Conservation (phyloP, 2,113 vertebrate species). For the Rhegmatorhina hoffmannsi region DNA sequence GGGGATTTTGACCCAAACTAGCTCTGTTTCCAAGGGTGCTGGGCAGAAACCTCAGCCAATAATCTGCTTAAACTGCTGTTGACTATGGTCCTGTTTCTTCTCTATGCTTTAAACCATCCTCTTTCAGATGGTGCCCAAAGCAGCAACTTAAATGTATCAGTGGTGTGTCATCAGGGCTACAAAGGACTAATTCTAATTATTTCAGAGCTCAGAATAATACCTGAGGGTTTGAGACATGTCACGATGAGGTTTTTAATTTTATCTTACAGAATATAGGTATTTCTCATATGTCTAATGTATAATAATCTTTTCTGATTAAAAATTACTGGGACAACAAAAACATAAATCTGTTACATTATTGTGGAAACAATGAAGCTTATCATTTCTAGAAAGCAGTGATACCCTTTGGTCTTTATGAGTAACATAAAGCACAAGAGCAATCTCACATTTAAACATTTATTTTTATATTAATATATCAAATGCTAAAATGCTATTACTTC, state of each 20-base stretch:
- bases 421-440: not conserved
- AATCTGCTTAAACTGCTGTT: not conserved
- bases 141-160: not conserved
- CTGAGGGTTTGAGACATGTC: not conserved
- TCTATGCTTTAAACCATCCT: not conserved
- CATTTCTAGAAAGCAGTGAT: not conserved
- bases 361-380: not conserved
- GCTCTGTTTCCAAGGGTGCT: not conserved
- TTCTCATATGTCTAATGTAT: not conserved
- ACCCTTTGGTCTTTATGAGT: not conserved
- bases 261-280: not conserved
- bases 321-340: not conserved
- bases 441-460: not conserved
- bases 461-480: not conserved
- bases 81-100: not conserved
- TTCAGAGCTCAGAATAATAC: not conserved
- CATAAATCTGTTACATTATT: not conserved
- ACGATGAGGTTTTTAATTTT: not conserved
- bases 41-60: not conserved
- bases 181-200: not conserved
- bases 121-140: not conserved
- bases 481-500: not conserved
- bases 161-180: not conserved
- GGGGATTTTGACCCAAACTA: not conserved
- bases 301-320: not conserved